phyloP scores from a whole-genome alignment of 1,140 invertebrate species.

The Dendroctonus valens region DNA sequence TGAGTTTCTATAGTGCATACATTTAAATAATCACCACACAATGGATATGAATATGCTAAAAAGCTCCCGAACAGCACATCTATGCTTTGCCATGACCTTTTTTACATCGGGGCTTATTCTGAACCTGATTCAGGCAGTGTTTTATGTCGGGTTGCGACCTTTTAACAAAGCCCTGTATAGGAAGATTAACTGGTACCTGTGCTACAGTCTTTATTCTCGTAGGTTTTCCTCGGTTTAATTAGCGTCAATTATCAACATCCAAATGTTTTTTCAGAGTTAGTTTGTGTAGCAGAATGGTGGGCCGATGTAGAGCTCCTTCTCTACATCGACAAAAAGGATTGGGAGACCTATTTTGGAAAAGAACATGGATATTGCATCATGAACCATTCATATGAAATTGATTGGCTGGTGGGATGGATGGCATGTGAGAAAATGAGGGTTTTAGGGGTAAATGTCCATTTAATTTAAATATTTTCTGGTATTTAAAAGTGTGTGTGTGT shows the following conservation, averaged over 20 bases:
- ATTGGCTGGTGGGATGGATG: conserved; percentile 91
- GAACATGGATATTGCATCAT: conserved; percentile 89
- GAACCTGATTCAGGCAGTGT: conserved; percentile 75
- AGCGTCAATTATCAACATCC: conserved; percentile 27
- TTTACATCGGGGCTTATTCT: conserved; percentile 85
- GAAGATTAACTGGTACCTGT: conserved; percentile 88
- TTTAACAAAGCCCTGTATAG: conserved; percentile 77
- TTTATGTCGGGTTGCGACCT: conserved; percentile 73
- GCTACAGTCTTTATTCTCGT: conserved; percentile 88
- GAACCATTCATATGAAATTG: conserved; percentile 95
- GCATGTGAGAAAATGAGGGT: conserved; percentile 74
- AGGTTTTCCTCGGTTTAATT: conserved; percentile 57
- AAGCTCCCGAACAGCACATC: conserved; percentile 64
- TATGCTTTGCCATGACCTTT: conserved; percentile 86
- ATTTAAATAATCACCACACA: background rate
- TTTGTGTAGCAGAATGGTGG: conserved; percentile 94
- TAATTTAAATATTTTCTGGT: too few species aligned
- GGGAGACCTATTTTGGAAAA: conserved; percentile 76
- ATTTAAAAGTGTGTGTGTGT: too few species aligned
- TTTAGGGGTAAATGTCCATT: conserved; percentile 64
- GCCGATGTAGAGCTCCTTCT: conserved; percentile 70
- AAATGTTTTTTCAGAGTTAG: conserved; percentile 68
- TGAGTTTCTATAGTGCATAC: too few species aligned
- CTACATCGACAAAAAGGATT: conserved; percentile 77
- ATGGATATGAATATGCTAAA: conserved; percentile 52